Evolutionary conservation across 2,797 vertebrate genomes (phyloP).

Genomic region (Molossus alvarezi): DNA sequence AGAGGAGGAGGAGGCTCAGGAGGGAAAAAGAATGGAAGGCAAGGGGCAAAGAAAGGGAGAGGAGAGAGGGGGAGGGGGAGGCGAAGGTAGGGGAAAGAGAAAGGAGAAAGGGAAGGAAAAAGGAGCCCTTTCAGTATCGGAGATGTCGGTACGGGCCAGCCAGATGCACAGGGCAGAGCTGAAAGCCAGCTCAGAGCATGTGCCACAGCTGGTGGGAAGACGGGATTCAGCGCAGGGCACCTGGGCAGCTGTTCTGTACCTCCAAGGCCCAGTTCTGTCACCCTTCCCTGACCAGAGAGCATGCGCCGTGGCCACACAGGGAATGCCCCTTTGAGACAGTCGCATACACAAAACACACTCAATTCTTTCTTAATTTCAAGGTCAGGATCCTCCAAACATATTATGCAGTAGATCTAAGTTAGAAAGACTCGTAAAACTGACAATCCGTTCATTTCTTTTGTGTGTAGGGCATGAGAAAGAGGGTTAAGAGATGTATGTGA

Average conservation of each 20-base stretch:
- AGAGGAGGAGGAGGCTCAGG: neutral
- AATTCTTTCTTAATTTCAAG: neutral
- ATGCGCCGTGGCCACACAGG: accelerated
- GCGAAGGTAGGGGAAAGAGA: neutral
- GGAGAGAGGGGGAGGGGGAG: accelerated
- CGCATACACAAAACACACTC: neutral
- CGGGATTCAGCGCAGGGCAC: slow-evolving; percentile 56
- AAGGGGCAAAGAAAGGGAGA: accelerated
- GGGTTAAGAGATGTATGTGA: neutral
- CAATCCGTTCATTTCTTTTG: neutral
- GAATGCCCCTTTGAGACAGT: neutral
- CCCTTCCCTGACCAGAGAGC: neutral
- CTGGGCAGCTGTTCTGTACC: slow-evolving; percentile 64
- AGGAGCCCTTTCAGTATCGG: slow-evolving; percentile 49
- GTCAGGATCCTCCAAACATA: neutral
- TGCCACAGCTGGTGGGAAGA: slow-evolving; percentile 62
- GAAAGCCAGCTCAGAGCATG: slow-evolving; percentile 62
- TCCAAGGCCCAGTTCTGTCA: neutral
- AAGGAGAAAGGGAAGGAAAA: neutral
- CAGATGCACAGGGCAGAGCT: slow-evolving; percentile 66
- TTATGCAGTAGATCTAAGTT: neutral
- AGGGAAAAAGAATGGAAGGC: neutral
- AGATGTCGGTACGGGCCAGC: slow-evolving; percentile 47
- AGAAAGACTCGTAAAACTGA: neutral
- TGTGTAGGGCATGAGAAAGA: neutral